These are phyloP conservation scores for Ginglymostoma cirratum DNA, from an alignment of 2,113 vertebrate species.

Conservation along the genomic window DNA sequence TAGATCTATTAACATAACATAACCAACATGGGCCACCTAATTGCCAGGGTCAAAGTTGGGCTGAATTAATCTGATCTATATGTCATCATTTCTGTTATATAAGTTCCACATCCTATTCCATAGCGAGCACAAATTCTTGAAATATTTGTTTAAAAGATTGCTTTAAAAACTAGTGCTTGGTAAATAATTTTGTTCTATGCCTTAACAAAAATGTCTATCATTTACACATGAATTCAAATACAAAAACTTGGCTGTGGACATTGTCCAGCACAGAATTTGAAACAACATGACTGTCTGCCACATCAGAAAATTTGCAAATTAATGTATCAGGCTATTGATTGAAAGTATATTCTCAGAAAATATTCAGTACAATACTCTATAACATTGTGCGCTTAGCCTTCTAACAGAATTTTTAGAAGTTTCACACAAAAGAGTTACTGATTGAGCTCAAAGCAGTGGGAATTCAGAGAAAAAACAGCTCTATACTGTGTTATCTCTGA, in stretches of 20 bases:
- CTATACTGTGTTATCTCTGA: too few relatives aligned
- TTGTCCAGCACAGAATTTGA: not conserved
- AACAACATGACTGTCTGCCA: not conserved
- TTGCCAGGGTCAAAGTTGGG: not conserved
- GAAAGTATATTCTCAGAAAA: not conserved
- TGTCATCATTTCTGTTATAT: not conserved
- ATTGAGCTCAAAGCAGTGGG: not conserved
- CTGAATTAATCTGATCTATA: not conserved
- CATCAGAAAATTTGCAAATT: not conserved
- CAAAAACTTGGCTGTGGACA: not conserved
- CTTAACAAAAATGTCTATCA: not conserved
- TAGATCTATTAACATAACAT: not conserved
- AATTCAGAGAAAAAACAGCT: not conserved
- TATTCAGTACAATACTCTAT: not conserved
- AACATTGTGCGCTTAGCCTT: not conserved
- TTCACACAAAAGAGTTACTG: not conserved
- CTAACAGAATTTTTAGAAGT: not conserved
- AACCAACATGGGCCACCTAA: not conserved
- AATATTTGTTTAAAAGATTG: not conserved
- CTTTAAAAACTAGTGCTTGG: not conserved
- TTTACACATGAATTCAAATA: not conserved
- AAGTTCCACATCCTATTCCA: not conserved
- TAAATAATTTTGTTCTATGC: not conserved
- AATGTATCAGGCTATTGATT: not conserved
- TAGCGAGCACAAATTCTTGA: not conserved